Conservation (phyloP, 2,113 vertebrate genomes). For the Chiloscyllium plagiosum region DNA sequence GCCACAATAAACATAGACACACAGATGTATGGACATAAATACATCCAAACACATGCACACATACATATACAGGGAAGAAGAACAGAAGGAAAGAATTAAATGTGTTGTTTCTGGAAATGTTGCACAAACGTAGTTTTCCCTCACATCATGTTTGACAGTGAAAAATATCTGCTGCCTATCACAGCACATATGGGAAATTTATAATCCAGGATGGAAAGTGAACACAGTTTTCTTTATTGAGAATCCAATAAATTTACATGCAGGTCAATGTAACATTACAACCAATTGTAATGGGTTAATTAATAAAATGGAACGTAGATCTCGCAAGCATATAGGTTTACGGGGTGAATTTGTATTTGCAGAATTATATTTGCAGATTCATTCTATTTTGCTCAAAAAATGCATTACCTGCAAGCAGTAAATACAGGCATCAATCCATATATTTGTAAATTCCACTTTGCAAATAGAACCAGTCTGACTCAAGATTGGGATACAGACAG, state of each 20-base stretch:
- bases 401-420: no score
- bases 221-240: no score
- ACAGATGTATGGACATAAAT: not conserved
- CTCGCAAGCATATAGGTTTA: not conserved
- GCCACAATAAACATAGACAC: not conserved
- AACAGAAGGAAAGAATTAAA: not conserved
- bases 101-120: not conserved
- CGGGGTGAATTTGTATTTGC: no score
- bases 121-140: not conserved
- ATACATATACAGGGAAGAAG: not conserved
- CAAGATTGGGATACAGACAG: no score
- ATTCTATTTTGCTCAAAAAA: no score
- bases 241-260: not conserved
- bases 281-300: not conserved
- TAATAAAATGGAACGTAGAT: not conserved
- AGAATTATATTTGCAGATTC: no score
- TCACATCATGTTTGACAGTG: no score
- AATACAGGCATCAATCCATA: no score
- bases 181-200: not conserved
- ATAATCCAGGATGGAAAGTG: not conserved
- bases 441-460: no score
- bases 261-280: not conserved
- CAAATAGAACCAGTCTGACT: no score
- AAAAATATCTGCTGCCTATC: not conserved
- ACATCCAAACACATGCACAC: not conserved